Base-by-base conservation (phyloP, 2,888 invertebrate genomes). In the Gryllus longicercus region DNA sequence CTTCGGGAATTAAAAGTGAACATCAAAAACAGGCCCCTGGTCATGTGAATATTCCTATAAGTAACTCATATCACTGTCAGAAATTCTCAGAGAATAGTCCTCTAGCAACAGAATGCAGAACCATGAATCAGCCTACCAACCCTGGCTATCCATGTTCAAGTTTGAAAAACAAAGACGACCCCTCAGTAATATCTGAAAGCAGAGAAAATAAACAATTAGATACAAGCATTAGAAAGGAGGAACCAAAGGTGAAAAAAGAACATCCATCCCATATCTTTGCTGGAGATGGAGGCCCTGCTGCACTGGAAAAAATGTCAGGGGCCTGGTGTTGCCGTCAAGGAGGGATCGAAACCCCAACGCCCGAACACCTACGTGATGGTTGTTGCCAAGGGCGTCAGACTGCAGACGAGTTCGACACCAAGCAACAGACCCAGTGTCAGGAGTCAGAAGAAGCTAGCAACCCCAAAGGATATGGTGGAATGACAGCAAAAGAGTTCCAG, bases 251-350 rank as follows among this genome's bases (percentile, higher is more conserved):
- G 16, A 87, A 85, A 81, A 87, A 85, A 81, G 89, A 89, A 83
- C 81, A 82, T 80, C 82, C 83, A 63, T 88, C 89, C 49, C 92
- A 92, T 38, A 50, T 75, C 49, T 81, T 79, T 80, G 78, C 76
- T 63, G 63, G 63, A 63, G 63, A 63, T 63, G 63, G 63, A 63
- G 93, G 93, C 16, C 93, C 93, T 49, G 91, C 89, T 38, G 88
- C 89, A 78, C 89, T 93, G 79, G 90, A 89, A 83, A 89, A 90
- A 81, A 91, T 90, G 84, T 87, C 90, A 77, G 94, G 93, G 12
- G 92, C 92, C 81, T 91, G 93, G 83, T 93, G 93, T 84, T 94
- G 93, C 86, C 90, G 93, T 63, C 91, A 93, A 86, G 93, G 93
- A 49, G 92, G 93, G 5, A 93, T 92, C 2, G 91, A 92, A 82